A percentile compares a stretch with the other conserved stretches of the same genome.
Conservation (phyloP, 2,113 vertebrate species). For the Leptocoma aspasia region DNA sequence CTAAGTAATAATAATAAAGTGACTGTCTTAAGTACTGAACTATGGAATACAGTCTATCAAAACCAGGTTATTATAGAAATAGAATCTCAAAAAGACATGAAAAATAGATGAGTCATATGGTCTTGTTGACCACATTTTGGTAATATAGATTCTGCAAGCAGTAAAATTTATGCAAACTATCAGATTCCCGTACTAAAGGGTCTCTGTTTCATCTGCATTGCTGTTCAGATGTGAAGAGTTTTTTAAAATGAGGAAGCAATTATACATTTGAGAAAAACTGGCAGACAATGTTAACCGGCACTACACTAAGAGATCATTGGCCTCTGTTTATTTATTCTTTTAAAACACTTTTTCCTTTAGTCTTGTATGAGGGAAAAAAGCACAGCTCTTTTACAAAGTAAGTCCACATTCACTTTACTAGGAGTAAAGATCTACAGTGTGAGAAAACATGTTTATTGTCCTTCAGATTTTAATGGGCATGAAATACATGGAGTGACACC, state of each 20-base stretch:
- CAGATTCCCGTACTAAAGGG: neutral
- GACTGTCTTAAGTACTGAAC: neutral
- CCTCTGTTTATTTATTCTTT: neutral
- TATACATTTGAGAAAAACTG: neutral
- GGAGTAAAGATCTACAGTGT: neutral
- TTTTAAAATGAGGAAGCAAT: neutral
- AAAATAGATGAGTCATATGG: neutral
- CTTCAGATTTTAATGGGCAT: neutral
- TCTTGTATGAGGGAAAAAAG: neutral
- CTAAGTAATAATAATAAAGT: neutral
- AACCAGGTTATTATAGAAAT: neutral
- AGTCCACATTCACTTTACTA: neutral
- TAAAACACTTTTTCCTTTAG: neutral
- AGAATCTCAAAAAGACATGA: neutral
- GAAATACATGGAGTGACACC: neutral
- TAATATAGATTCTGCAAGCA: neutral
- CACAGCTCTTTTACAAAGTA: neutral
- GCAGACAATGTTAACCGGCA: neutral
- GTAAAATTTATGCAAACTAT: neutral
- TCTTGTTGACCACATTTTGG: neutral
- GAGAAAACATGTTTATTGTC: neutral
- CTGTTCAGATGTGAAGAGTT: neutral
- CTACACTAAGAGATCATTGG: neutral
- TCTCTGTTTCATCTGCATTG: neutral
- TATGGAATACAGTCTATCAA: neutral